phyloP scores from a whole-genome alignment of 2,888 invertebrate species.

The Lycia hirtaria region DNA sequence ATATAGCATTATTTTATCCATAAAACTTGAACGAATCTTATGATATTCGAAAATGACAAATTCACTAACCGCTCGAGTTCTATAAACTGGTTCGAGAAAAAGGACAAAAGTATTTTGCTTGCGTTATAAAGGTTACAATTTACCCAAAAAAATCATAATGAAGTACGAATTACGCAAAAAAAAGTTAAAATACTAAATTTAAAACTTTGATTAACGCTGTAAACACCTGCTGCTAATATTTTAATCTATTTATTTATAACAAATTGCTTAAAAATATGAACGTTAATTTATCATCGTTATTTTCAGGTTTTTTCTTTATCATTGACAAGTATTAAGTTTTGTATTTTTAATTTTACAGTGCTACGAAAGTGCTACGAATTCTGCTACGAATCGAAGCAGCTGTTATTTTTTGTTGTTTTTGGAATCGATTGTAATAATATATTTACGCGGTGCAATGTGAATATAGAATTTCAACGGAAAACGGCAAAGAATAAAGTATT shows the following conservation, averaged over 20 bases:
- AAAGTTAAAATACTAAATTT: background rate
- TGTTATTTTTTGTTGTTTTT: too few species aligned
- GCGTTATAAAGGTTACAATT: too few species aligned
- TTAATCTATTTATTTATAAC: background rate
- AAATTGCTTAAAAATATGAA: background rate
- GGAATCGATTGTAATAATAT: background rate
- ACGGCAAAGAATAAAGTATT: background rate
- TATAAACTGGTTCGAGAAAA: too few species aligned
- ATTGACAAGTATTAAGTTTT: background rate
- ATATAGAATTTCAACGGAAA: background rate
- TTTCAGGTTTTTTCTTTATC: background rate
- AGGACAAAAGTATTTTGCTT: too few species aligned
- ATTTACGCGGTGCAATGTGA: too few species aligned
- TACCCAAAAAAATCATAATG: too few species aligned
- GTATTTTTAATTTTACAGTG: background rate
- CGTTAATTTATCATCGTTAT: background rate
- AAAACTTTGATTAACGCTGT: background rate
- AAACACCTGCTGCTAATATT: background rate
- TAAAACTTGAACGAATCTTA: too few species aligned
- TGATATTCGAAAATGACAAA: too few species aligned
- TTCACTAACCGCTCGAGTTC: too few species aligned
- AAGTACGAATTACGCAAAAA: too few species aligned
- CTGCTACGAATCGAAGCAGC: background rate
- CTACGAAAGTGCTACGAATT: conserved; percentile 35
- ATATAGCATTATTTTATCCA: too few species aligned